Evolutionary conservation across 2,797 vertebrate genomes (phyloP).

Genomic region (Sciaenops ocellatus): DNA sequence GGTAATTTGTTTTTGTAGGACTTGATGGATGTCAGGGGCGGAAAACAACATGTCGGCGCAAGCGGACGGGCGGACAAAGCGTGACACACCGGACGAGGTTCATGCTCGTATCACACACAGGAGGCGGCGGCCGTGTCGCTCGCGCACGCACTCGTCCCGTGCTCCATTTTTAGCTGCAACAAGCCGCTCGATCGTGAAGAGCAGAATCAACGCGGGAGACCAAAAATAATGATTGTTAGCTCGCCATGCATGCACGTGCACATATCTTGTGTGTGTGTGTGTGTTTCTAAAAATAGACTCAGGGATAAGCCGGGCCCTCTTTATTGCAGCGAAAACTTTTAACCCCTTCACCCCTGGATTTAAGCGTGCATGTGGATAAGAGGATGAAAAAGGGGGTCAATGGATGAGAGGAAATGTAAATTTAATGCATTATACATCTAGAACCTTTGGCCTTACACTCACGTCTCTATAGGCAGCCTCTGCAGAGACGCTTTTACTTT

Average conservation of each 20-base stretch:
- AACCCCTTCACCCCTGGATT: constrained; percentile 77
- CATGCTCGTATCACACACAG: constrained; percentile 51
- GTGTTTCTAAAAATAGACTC: constrained; percentile 80
- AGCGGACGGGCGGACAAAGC: constrained; percentile 40
- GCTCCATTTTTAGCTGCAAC: constrained; percentile 66
- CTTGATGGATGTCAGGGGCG: no score
- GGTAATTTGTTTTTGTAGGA: constrained; percentile 41
- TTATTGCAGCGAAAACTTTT: constrained; percentile 83
- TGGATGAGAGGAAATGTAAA: constrained; percentile 32
- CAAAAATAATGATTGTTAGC: constrained; percentile 81
- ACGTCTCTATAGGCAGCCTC: neutral
- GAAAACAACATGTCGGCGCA: constrained; percentile 60
- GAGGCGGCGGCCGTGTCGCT: constrained; percentile 53
- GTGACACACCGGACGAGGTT: constrained; percentile 53
- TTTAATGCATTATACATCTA: constrained; percentile 31
- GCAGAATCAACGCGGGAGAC: constrained; percentile 64
- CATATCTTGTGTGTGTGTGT: constrained; percentile 64
- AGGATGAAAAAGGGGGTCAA: constrained; percentile 48
- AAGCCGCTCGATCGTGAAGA: constrained; percentile 53
- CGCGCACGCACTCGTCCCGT: constrained; percentile 44
- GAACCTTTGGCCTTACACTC: constrained; percentile 1
- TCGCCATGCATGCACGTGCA: constrained; percentile 70
- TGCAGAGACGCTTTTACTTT: constrained; percentile 9
- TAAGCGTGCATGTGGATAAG: constrained; percentile 48
- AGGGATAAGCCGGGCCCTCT: constrained; percentile 82